phyloP scores from a whole-genome alignment of 2,797 vertebrate genomes.

The Clarias platycephalus region DNA sequence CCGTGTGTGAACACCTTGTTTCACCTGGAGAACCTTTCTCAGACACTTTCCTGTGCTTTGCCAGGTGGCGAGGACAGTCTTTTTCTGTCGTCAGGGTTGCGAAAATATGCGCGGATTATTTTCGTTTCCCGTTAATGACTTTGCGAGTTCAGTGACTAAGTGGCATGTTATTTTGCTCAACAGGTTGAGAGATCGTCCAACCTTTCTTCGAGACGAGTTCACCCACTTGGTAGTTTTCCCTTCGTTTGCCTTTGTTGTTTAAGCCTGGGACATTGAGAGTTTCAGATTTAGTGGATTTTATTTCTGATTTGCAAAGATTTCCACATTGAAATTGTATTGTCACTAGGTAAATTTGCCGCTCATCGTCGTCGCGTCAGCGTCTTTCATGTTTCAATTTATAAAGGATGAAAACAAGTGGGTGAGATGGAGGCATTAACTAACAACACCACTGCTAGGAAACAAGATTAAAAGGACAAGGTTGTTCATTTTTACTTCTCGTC shows the following conservation, averaged over 20 bases:
- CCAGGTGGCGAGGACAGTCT: conserved; percentile 6
- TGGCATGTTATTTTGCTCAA: conserved; percentile 31
- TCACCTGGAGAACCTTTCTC: conserved; percentile 19
- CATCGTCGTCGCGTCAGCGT: too few species aligned
- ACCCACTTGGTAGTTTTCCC: conserved; percentile 13
- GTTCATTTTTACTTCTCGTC: neutral
- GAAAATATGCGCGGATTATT: conserved; percentile 37
- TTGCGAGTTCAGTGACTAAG: conserved; percentile 33
- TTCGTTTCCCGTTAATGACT: conserved; percentile 19
- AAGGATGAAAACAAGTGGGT: neutral
- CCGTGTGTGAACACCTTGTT: neutral
- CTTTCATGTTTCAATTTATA: neutral
- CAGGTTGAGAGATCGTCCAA: conserved; percentile 15
- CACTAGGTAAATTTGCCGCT: neutral
- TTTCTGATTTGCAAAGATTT: neutral
- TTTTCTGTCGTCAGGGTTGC: conserved; percentile 15
- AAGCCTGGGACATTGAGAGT: neutral
- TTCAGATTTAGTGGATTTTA: neutral
- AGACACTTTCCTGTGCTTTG: neutral
- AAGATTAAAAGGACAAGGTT: neutral
- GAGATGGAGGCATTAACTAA: neutral
- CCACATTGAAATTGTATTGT: neutral
- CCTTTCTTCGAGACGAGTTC: neutral
- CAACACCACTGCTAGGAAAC: neutral
- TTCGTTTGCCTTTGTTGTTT: neutral